These are phyloP conservation scores for Coreius guichenoti DNA, from an alignment of 2,797 vertebrate species.

Conservation along the genomic window DNA sequence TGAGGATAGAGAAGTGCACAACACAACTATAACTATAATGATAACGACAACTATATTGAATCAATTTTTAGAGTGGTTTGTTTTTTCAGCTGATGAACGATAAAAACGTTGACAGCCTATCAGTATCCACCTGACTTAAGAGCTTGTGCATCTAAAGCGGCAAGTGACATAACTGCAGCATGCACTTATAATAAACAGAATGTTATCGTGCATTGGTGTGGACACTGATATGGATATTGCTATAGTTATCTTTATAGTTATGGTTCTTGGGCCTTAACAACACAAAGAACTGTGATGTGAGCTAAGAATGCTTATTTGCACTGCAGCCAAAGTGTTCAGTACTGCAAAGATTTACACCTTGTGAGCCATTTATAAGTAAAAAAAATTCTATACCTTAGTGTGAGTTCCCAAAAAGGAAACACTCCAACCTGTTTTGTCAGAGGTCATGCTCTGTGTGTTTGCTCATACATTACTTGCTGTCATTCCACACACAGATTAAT, in stretches of 20 bases:
- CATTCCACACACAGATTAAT: slow-evolving; percentile 24
- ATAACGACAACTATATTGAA: neutral
- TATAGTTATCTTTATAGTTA: neutral
- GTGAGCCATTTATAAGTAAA: neutral
- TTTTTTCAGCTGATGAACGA: too few relatives aligned
- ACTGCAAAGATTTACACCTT: neutral
- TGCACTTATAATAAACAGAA: neutral
- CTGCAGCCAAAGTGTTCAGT: neutral
- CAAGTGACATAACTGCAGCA: neutral
- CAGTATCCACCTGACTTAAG: too few relatives aligned
- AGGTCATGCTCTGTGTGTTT: slow-evolving; percentile 11
- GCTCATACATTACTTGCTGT: slow-evolving; percentile 3
- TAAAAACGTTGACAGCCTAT: too few relatives aligned
- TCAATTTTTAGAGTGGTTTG: too few relatives aligned
- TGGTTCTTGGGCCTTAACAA: neutral
- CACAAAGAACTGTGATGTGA: neutral
- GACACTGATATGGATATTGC: neutral
- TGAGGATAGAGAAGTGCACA: neutral
- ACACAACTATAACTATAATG: too few relatives aligned
- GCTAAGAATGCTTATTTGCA: neutral
- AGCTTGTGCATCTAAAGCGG: neutral
- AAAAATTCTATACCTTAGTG: slow-evolving; percentile 34
- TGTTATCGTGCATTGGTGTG: neutral
- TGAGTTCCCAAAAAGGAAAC: slow-evolving; percentile 37
- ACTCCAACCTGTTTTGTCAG: slow-evolving; percentile 14